Evolutionary conservation across 1,140 invertebrate species (phyloP).

Genomic region (Galleria mellonella): DNA sequence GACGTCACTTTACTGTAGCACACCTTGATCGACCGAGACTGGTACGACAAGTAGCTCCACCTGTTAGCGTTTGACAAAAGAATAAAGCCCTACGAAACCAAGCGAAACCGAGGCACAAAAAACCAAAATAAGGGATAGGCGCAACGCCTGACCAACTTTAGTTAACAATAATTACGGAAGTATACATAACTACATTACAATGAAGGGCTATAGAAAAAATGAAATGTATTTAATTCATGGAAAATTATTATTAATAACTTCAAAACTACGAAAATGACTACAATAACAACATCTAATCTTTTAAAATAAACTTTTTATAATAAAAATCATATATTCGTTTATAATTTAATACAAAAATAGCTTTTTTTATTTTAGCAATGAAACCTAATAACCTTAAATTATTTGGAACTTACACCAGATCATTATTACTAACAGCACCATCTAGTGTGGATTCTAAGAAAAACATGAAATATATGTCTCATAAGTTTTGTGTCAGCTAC

Average conservation of each 20-base stretch:
- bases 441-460: conserved; percentile 9
- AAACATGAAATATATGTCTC: too few species aligned
- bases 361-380: too few species aligned
- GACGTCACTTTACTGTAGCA: conserved; percentile 41
- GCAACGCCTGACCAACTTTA: conserved; percentile 45
- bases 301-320: too few species aligned
- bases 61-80: conserved; percentile 40
- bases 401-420: too few species aligned
- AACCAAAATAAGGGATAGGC: conserved; percentile 55
- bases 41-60: conserved; percentile 58
- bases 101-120: conserved; percentile 45
- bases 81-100: conserved; percentile 59
- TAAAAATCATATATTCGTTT: too few species aligned
- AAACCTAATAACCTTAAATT: too few species aligned
- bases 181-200: conserved; percentile 16
- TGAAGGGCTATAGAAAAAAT: conserved; percentile 16
- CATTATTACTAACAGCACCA: conserved; percentile 23
- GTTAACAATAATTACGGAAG: conserved; percentile 52
- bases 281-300: too few species aligned
- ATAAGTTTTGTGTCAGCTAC: conserved; percentile 6
- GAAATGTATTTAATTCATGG: conserved; percentile 12
- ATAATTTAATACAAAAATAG: too few species aligned
- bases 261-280: too few species aligned
- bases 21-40: conserved; percentile 26
- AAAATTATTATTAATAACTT: conserved; percentile 11